Base-by-base conservation (phyloP, 2,797 vertebrate genomes). In the Pangasius sanitwongsei region DNA sequence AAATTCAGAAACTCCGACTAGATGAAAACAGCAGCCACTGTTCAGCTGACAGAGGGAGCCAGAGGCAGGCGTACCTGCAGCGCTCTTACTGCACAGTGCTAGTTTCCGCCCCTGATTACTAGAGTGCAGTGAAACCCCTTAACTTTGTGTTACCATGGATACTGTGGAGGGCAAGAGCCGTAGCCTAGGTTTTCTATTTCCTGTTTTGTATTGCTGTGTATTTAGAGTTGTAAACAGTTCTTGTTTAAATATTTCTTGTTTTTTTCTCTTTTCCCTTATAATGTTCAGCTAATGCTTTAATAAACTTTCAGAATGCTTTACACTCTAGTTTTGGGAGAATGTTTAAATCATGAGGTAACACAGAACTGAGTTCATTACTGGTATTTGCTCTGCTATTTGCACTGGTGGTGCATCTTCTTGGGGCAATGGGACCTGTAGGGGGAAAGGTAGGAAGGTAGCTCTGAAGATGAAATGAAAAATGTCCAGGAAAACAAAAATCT, bases 191-290 rank as follows among this genome's bases (percentile, higher is more conserved):
- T 92, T 91, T 92, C 81, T 91, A 90, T 86, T 90, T 88, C 87
- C 80, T 90, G 87, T 89, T 91, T 92, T 92, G 89, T 91, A 89
- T 88, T 57, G 89, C 83, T 89, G 89, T 91, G 90, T 89, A 85
- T 87, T 90, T 88, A 57, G 72, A 89, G 90, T 87, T 87, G 89
- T 90, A 90, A 72, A 90, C 44, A 86, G 25, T 90, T 84, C 34
- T 78, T 75, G 87, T 86, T 91, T 5, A 50, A 74, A 89, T 86
- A 83, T 81, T 82, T 81, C 31, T 81, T 57, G n/a, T 28, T 87
- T 6, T 6, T 50, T 70, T 87, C 82, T 89, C 69, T 86, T 74
- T 86, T 89, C 77, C 87, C 87, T 87, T 59, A 72, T 86, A 59
- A 28, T 59, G 72, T 86, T 90, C 69, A 87, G 86, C 81, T 75